These are phyloP conservation scores for Gouania willdenowi DNA, from an alignment of 2,797 vertebrate species.

Conservation along the genomic window DNA sequence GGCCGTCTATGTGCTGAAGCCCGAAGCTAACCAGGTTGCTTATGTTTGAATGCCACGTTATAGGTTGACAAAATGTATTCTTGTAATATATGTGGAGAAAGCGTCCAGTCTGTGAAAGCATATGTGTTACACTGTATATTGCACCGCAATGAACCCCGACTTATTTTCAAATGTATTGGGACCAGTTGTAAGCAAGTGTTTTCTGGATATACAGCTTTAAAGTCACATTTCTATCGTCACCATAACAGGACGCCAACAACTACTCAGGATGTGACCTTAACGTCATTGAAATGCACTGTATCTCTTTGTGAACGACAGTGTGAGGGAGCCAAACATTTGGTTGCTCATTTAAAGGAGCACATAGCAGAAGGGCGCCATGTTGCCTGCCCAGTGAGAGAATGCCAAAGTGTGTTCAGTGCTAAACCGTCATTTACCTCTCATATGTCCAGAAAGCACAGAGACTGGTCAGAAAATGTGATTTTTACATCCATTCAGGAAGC, in stretches of 20 bases:
- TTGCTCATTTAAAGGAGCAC: constrained; percentile 31
- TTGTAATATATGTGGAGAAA: constrained; percentile 1
- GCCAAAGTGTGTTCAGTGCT: not conserved
- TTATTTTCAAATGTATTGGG: constrained; percentile 22
- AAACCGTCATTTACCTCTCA: constrained; percentile 22
- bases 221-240: constrained; percentile 17
- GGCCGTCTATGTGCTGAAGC: no score
- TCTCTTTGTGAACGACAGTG: constrained; percentile 17
- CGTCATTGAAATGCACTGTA: constrained; percentile 11
- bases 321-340: not conserved
- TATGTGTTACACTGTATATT: constrained; percentile 1
- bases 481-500: not conserved
- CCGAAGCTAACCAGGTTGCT: no score
- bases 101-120: not conserved
- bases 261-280: not conserved
- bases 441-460: constrained; percentile 35
- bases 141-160: constrained; percentile 10
- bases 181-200: constrained; percentile 19
- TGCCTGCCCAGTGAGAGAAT: not conserved
- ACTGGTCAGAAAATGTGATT: constrained; percentile 15
- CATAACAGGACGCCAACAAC: not conserved
- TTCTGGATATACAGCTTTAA: constrained; percentile 11
- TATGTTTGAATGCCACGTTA: no score
- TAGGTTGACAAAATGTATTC: constrained; percentile 6
- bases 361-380: constrained; percentile 9